Evolutionary conservation across 2,797 vertebrate genomes (phyloP).

Genomic region (Phyllotis vaccarum): DNA sequence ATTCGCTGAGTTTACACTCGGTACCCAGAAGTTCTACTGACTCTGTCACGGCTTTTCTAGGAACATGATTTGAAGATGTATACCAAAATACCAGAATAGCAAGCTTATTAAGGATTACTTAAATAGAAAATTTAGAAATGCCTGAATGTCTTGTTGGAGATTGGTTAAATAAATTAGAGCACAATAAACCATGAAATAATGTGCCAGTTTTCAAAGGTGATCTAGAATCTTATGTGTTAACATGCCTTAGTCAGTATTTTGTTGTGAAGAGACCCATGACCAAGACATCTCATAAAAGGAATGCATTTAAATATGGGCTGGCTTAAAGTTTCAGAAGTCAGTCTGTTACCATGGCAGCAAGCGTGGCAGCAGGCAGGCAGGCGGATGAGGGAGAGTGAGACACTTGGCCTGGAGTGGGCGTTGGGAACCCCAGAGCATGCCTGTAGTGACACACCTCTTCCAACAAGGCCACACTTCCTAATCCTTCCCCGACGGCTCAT

Average conservation of each 20-base stretch:
- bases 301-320: background rate
- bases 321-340: background rate
- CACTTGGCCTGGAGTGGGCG: background rate
- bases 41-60: background rate
- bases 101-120: constrained; percentile 57
- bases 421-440: background rate
- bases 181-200: background rate
- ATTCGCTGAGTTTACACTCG: constrained; percentile 16
- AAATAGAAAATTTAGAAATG: constrained; percentile 23
- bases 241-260: background rate
- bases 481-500: background rate
- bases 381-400: background rate
- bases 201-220: background rate
- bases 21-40: background rate
- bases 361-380: too few relatives aligned
- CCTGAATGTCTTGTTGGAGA: background rate
- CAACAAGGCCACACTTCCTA: background rate
- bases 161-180: constrained; percentile 5
- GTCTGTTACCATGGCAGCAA: background rate
- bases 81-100: background rate
- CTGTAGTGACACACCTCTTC: background rate
- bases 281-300: background rate
- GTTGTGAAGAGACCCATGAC: background rate
- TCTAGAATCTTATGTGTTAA: background rate
- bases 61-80: background rate